Base-by-base conservation (phyloP, 2,888 invertebrate species). In the Tiphia femorata region DNA sequence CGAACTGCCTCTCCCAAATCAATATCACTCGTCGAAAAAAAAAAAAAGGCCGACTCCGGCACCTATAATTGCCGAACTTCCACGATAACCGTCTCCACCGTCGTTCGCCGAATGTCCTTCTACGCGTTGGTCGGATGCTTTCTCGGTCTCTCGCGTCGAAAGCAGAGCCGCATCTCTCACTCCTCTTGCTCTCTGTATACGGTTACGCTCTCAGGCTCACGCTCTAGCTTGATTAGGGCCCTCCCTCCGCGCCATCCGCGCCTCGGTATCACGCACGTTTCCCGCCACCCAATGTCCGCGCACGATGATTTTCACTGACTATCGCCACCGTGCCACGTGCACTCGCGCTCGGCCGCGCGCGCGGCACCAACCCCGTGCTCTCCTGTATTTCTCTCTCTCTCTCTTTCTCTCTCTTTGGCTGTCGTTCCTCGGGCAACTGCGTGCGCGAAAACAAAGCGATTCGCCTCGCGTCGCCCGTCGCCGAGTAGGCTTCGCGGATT, bases 11-110 rank as follows among this genome's bases (percentile, higher is more conserved):
- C 70, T 78, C 79, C 83, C 83, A 78, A 83, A 81, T 83, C 83
- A 82, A 84, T 82, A 84, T 81, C 79, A 80, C 80, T 82, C 82
- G 79, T 79, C 78, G 81, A 79, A 82, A 84, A 75, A 80, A 80
- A 81, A 75, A 49, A 53, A 42, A 49, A 47, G 29, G 49, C 33
- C 66, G 68, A 66, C 61, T 64, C n/a, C 60, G 62, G 64, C 64
- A 67, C 65, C 67, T 69, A 72, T 69, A 67, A 70, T 70, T 70
- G 70, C 70, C 71, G 68, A 70, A 70, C 70, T 70, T 70, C 70
- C 71, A 71, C 68, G 71, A 70, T 71, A 70, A 70, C 65, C 61
- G 62, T 66, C 68, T 68, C 64, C 67, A 61, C 38, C n/a, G n/a
- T 23, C 8, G 4, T 14, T 43, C 29, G 17, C n/a, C 21, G 46